Conservation (phyloP, 2,888 invertebrate species). For the Microplitis manilae region DNA sequence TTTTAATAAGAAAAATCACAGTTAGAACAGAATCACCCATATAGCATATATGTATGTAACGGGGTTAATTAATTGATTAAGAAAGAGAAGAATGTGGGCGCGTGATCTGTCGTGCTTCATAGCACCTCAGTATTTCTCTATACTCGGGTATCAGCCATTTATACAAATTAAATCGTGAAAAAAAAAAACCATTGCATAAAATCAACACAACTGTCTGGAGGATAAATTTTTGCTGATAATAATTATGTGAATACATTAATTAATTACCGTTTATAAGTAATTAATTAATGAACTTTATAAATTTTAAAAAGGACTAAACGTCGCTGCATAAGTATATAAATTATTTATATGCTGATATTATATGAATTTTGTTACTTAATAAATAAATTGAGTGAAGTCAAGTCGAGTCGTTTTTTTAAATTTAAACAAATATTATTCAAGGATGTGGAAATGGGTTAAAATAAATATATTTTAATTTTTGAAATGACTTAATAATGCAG, state of each 20-base stretch:
- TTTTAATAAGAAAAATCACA: too few relatives aligned
- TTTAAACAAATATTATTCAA: not conserved
- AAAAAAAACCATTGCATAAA: not conserved
- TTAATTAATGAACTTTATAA: not conserved
- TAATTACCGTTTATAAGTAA: not conserved
- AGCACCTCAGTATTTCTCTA: slow-evolving; percentile 8
- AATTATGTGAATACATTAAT: not conserved
- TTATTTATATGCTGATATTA: not conserved
- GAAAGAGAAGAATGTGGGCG: slow-evolving; percentile 31
- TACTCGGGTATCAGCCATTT: not conserved
- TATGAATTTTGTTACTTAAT: not conserved
- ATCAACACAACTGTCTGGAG: not conserved
- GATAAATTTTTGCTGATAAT: not conserved
- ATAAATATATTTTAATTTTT: not conserved
- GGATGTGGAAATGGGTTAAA: not conserved
- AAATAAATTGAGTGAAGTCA: not conserved
- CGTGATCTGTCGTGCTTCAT: slow-evolving; percentile 27
- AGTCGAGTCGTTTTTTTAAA: too few relatives aligned
- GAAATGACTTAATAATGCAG: not conserved
- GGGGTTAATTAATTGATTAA: slow-evolving; percentile 52
- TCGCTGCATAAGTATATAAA: not conserved
- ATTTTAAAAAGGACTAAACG: not conserved
- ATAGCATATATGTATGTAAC: slow-evolving; percentile 33
- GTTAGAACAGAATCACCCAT: too few relatives aligned
- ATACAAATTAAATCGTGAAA: not conserved